phyloP scores from a whole-genome alignment of 2,797 vertebrate genomes.

The Gadopsis marmoratus region DNA sequence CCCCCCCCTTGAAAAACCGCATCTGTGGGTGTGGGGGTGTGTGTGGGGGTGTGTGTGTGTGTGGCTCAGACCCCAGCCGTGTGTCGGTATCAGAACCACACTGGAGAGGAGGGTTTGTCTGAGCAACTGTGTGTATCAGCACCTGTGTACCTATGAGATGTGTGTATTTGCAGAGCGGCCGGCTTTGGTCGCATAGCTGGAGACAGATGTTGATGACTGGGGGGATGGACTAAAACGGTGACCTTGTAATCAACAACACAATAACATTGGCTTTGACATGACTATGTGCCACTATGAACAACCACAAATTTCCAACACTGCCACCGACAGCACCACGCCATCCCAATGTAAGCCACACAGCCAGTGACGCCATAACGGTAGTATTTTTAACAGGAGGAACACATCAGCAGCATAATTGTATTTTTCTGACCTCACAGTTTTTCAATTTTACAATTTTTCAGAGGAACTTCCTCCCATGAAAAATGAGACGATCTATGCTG shows the following conservation, averaged over 20 bases:
- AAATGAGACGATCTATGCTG: not conserved
- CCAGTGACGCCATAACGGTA: not conserved
- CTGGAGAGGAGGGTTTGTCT: conserved; percentile 25
- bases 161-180: conserved; percentile 6
- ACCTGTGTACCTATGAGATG: conserved; percentile 23
- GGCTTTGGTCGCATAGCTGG: not conserved
- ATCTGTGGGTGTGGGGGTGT: conserved; percentile 24
- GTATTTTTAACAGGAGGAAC: not conserved
- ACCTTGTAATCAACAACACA: conserved; percentile 20
- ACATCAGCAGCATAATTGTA: not conserved
- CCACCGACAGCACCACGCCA: not conserved
- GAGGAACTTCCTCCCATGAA: not conserved
- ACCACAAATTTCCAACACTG: no score
- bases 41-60: conserved; percentile 2
- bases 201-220: not conserved
- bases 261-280: conserved; percentile 5
- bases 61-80: conserved; percentile 33
- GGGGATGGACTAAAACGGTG: not conserved
- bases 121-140: conserved; percentile 23
- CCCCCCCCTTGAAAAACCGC: conserved; percentile 22
- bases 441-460: not conserved
- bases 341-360: not conserved
- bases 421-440: not conserved
- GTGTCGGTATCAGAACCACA: conserved; percentile 44
- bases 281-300: not conserved